Conservation (phyloP, 2,888 invertebrate genomes). For the Caenorhabditis sulstoni region DNA sequence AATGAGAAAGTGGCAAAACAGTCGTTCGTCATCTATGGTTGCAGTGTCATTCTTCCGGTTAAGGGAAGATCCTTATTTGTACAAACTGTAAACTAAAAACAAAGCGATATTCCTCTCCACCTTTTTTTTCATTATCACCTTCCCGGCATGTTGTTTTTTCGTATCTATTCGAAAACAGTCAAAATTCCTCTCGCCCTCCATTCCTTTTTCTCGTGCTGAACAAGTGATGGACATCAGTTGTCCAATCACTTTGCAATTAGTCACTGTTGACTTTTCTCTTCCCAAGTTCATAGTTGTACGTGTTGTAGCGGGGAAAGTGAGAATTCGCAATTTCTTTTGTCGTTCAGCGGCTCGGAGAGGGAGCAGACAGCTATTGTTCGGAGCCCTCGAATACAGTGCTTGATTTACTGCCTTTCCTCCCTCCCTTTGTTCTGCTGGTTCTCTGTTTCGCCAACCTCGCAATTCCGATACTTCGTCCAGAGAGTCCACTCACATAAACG, state of each 20-base stretch:
- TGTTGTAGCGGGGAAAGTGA: no score
- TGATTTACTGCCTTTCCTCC: constrained; percentile 56
- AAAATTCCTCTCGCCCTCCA: constrained; percentile 22
- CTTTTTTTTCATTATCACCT: background rate
- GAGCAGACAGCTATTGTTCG: constrained; percentile 51
- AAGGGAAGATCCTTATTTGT: constrained; percentile 21
- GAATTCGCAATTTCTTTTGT: background rate
- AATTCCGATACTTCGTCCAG: background rate
- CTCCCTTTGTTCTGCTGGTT: constrained; percentile 1
- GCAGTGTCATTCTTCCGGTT: constrained; percentile 36
- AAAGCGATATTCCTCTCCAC: background rate
- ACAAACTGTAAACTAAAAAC: constrained; percentile 22
- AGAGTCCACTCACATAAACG: constrained; percentile 10
- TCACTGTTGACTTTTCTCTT: background rate
- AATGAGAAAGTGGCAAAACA: background rate
- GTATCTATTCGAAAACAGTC: constrained; percentile 10
- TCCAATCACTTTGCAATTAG: background rate
- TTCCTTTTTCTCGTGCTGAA: background rate
- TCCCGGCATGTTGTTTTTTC: constrained; percentile 38
- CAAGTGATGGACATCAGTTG: background rate
- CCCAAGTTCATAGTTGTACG: background rate
- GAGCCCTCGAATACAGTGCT: constrained; percentile 44
- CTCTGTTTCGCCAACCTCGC: background rate
- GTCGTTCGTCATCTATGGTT: background rate
- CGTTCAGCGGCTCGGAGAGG: no score